Evolutionary conservation across 2,113 vertebrate species (phyloP).

Genomic region (Narcine bancroftii): DNA sequence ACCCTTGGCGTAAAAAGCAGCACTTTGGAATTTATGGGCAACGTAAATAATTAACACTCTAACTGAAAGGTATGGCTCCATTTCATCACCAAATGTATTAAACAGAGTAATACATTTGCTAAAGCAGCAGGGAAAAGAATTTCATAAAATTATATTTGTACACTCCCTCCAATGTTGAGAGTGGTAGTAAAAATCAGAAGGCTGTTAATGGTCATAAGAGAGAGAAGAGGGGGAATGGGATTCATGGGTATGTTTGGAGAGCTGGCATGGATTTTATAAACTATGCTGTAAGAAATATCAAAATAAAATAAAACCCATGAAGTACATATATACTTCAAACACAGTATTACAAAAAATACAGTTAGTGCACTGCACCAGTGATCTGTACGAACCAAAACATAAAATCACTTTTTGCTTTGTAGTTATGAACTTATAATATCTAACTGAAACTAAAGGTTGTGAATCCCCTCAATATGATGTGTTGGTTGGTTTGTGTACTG

Average conservation of each 20-base stretch:
- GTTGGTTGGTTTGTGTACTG: background rate
- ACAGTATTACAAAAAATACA: background rate
- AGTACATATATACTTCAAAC: too few relatives aligned
- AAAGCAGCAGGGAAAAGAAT: background rate
- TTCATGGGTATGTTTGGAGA: too few relatives aligned
- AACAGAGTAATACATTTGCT: background rate
- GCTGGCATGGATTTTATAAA: too few relatives aligned
- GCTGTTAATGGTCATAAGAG: too few relatives aligned
- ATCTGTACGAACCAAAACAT: background rate
- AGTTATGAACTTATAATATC: background rate
- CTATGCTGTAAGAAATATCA: too few relatives aligned
- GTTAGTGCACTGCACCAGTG: background rate
- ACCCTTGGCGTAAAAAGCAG: background rate
- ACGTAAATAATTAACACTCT: background rate
- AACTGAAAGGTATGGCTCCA: background rate
- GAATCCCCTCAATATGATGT: background rate
- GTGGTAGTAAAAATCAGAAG: too few relatives aligned
- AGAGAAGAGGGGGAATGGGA: too few relatives aligned
- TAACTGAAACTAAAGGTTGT: background rate
- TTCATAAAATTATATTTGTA: background rate
- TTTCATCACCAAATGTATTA: background rate
- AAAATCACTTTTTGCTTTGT: background rate
- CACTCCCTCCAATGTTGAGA: too few relatives aligned
- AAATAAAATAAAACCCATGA: too few relatives aligned
- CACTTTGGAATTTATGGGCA: background rate